phyloP scores from a whole-genome alignment of 2,113 vertebrate genomes.

The Polypterus bichir region DNA sequence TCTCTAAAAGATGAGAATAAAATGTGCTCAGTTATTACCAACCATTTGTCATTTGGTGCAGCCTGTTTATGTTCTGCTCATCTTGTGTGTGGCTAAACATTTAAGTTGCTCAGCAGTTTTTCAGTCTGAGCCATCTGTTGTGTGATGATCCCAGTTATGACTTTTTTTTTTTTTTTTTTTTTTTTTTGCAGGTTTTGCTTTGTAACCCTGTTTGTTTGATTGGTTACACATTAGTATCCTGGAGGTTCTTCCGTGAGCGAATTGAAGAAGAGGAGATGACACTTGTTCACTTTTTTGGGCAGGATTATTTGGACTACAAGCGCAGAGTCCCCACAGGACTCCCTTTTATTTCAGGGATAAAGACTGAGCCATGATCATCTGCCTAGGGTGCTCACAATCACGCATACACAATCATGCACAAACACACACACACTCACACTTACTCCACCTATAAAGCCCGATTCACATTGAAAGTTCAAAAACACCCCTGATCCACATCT shows the following conservation, averaged over 20 bases:
- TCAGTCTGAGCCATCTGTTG: too few relatives aligned
- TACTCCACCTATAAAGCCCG: constrained; percentile 17
- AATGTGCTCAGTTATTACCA: too few relatives aligned
- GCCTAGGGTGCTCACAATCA: too few relatives aligned
- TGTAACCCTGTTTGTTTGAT: constrained; percentile 83
- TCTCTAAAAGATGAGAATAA: too few relatives aligned
- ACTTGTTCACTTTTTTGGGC: constrained; percentile 87
- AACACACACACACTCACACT: too few relatives aligned
- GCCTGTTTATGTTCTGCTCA: background rate
- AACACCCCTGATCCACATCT: constrained; percentile 17
- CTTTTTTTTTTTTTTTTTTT: background rate
- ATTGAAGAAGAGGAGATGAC: constrained; percentile 89
- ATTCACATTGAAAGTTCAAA: constrained; percentile 17
- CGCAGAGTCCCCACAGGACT: constrained; percentile 74
- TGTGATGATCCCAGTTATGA: background rate
- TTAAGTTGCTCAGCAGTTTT: too few relatives aligned
- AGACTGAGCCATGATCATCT: constrained; percentile 53
- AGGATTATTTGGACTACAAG: constrained; percentile 89
- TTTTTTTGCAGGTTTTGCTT: constrained; percentile 63
- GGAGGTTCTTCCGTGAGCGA: constrained; percentile 91
- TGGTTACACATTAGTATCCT: constrained; percentile 77
- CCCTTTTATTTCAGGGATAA: constrained; percentile 86
- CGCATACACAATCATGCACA: too few relatives aligned
- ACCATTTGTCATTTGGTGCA: background rate
- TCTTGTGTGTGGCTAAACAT: background rate